Conservation (phyloP, 2,888 invertebrate genomes). For the Dicranocentrus wangi region DNA sequence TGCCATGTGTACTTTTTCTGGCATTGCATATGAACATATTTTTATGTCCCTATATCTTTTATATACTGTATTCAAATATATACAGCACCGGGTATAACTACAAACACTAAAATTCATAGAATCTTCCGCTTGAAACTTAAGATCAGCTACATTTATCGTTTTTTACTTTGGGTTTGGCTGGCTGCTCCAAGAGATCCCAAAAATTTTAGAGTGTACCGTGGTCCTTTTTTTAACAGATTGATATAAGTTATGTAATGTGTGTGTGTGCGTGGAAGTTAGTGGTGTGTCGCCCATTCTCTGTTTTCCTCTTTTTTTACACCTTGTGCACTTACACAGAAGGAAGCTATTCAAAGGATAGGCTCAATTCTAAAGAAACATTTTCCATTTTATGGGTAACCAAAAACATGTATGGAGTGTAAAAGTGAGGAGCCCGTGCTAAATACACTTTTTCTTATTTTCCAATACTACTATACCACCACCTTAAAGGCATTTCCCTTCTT, state of each 20-base stretch:
- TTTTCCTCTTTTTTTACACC: not conserved
- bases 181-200: conserved; percentile 3
- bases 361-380: no score
- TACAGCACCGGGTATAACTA: conserved; percentile 23
- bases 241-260: no score
- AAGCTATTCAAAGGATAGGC: no score
- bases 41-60: not conserved
- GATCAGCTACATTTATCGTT: conserved; percentile 25
- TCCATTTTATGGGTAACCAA: no score
- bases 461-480: no score
- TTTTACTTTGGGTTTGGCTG: conserved; percentile 22
- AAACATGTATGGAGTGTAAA: no score
- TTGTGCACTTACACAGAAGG: not conserved
- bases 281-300: conserved; percentile 8
- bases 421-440: not conserved
- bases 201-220: not conserved
- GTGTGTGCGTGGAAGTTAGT: no score
- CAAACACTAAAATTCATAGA: no score
- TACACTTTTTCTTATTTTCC: not conserved
- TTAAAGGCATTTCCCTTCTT: no score
- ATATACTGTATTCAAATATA: not conserved
- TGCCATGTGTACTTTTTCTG: conserved; percentile 26
- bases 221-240: no score
- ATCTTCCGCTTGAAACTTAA: conserved; percentile 25
- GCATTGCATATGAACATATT: not conserved